Evolutionary conservation across 2,888 invertebrate genomes (phyloP).

Genomic region (Ichneumoninae sp.): DNA sequence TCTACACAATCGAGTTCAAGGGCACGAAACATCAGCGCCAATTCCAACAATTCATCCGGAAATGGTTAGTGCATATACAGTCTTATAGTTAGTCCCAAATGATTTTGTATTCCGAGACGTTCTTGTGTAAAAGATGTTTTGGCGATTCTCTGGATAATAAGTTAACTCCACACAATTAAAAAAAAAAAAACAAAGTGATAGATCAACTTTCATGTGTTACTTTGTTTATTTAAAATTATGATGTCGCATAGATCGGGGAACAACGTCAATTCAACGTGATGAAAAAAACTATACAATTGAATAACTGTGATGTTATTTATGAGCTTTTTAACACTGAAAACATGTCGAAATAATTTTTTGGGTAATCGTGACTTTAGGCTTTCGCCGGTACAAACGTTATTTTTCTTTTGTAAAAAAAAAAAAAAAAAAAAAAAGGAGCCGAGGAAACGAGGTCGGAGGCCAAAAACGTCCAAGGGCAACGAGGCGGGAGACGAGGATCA

Average conservation of each 20-base stretch:
- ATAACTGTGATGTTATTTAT: constrained; percentile 69
- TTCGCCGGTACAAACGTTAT: background rate
- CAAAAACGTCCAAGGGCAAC: constrained; percentile 87
- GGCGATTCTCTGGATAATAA: background rate
- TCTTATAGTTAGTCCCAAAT: background rate
- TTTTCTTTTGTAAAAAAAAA: constrained; percentile 7
- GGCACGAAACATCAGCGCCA: constrained; percentile 78
- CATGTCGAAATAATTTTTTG: background rate
- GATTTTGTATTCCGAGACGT: background rate
- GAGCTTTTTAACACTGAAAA: constrained; percentile 81
- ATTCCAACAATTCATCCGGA: constrained; percentile 82
- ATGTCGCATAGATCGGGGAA: background rate
- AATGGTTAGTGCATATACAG: constrained; percentile 79
- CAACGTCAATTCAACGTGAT: constrained; percentile 60
- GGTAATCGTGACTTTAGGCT: background rate
- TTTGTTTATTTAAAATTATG: background rate
- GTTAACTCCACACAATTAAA: background rate
- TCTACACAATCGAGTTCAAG: constrained; percentile 78
- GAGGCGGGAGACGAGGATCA: constrained; percentile 81
- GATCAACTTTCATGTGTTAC: background rate
- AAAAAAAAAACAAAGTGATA: background rate
- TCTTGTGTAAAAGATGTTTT: background rate
- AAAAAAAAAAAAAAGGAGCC: constrained; percentile 84
- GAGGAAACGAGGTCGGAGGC: constrained; percentile 88
- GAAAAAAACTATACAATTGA: constrained; percentile 66